Conservation (phyloP, 2,113 vertebrate genomes). For the Tachycineta bicolor region DNA sequence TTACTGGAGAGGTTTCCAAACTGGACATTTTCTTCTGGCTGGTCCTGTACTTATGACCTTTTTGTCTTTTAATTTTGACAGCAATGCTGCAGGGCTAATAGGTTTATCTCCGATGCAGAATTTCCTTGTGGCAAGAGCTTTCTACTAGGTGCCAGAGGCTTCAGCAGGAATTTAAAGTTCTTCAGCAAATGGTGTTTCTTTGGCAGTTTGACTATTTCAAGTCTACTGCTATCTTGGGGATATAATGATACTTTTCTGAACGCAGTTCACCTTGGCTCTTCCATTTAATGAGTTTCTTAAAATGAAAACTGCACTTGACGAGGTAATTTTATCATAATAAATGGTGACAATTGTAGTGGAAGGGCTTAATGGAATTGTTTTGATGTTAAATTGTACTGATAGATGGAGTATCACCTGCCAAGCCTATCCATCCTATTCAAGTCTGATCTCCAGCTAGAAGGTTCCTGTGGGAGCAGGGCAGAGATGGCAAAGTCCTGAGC, state of each 20-base stretch:
- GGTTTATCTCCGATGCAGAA: background rate
- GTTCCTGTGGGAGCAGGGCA: background rate
- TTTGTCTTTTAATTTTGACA: constrained; percentile 76
- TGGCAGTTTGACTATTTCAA: background rate
- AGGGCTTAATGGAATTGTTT: background rate
- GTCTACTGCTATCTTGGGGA: background rate
- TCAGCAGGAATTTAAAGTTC: background rate
- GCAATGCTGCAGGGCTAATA: background rate
- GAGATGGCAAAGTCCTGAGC: background rate
- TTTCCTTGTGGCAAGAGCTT: background rate
- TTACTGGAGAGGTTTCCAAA: constrained; percentile 83
- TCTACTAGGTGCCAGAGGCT: background rate
- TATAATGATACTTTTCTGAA: background rate
- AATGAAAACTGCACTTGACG: background rate
- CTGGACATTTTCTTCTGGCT: constrained; percentile 90
- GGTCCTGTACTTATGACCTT: constrained; percentile 93
- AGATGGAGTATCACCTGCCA: background rate
- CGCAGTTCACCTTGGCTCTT: background rate
- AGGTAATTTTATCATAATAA: background rate
- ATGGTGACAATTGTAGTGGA: background rate
- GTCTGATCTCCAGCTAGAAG: background rate
- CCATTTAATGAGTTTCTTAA: background rate
- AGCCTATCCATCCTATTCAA: background rate
- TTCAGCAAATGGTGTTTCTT: constrained; percentile 5
- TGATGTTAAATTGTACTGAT: background rate